Base-by-base conservation (phyloP, 2,113 vertebrate genomes). In the Onychostoma macrolepis region DNA sequence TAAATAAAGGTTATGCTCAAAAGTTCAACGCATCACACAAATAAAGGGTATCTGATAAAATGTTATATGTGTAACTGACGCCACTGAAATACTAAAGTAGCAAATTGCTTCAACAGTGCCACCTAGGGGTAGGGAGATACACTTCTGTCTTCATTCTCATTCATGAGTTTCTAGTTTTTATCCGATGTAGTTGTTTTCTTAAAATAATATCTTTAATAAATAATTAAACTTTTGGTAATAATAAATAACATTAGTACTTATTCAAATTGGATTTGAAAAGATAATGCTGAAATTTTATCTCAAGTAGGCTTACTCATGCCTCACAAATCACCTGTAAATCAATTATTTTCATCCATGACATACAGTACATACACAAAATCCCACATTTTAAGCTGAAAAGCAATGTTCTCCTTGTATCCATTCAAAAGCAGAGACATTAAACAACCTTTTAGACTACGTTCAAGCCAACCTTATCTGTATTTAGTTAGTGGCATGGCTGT, bases 51-150 rank as follows among this genome's bases (percentile, higher is more conserved):
- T 41, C 13, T 30, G 6, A 58, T 63, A 4, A 43, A 83, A 48
- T 36, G 6, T 63, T 4, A 36, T 24, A 3, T 48, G n/a, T 33
- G 9, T 2, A 15, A 63, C 38, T 28, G 26, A 12, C 6, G 50
- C 41, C 21, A 19, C 4, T 19, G 28, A 38, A 17, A 19, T 36
- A 72, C 17, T 21, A 15, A n/a, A 56, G 4, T 5, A n/a, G 12
- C 77, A 89, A 82, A 19, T 89, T 93, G 93, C 89, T 86, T 89
- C 94, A 93, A 95, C 91, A 94, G 90, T 93, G 93, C 94, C 95
- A 92, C 92, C 95, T 83, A 93, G 85, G 91, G 94, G 30, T 45
- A 26, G 72, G 71, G 75, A 28, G 45, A 36, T 11, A 13, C 24
- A 84, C 7, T 33, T 17, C 21, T 15, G 11, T 86, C 86, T 43